Evolutionary conservation across 30 jellyfish, hydroid and myxozoan species (phyloP).

Genomic region (Hydractinia symbiolongicarpus): DNA sequence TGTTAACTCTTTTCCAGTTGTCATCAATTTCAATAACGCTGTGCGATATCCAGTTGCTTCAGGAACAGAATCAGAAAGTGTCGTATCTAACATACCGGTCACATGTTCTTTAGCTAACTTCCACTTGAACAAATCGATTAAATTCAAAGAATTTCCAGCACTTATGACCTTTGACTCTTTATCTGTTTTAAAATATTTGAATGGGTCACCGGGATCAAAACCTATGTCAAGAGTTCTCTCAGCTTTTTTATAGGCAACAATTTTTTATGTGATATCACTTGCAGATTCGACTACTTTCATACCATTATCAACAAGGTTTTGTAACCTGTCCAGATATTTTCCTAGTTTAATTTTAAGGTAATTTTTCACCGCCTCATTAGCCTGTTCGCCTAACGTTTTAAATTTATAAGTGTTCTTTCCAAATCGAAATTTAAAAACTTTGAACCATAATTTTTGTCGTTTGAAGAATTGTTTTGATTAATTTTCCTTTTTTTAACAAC

Average conservation of each 20-base stretch:
- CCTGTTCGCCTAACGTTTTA: no score
- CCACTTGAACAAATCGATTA: conserved; percentile 8
- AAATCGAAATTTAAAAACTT: no score
- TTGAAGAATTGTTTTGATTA: neutral
- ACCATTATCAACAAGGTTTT: neutral
- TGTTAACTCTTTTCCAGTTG: conserved; percentile 21
- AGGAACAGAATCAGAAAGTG: conserved; percentile 22
- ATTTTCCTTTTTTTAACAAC: conserved; percentile 17
- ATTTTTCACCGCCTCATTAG: no score
- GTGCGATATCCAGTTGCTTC: conserved; percentile 29
- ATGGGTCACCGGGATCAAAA: neutral
- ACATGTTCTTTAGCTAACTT: conserved; percentile 14
- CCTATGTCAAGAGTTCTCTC: conserved; percentile 6
- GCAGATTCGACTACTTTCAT: neutral
- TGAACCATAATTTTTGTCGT: no score
- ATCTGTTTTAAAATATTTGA: neutral
- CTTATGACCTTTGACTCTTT: neutral
- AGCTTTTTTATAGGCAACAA: neutral
- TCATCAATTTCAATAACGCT: conserved; percentile 19
- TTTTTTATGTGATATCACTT: neutral
- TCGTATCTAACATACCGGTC: conserved; percentile 22
- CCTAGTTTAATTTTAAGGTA: neutral
- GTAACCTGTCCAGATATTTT: neutral
- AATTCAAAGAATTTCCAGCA: neutral
- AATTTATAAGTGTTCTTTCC: no score